Conservation (phyloP, 2,888 invertebrate species). For the Acheta domesticus region DNA sequence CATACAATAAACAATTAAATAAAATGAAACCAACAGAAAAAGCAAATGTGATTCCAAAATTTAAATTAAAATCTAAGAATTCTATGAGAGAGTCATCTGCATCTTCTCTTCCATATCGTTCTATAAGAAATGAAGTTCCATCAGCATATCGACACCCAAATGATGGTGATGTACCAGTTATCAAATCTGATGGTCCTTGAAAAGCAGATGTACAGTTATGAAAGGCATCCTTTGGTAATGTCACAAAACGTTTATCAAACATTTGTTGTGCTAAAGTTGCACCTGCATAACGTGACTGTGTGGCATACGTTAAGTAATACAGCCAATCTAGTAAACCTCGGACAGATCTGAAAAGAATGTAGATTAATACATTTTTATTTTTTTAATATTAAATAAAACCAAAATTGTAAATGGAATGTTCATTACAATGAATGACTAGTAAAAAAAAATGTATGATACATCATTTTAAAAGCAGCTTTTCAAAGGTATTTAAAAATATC, state of each 20-base stretch:
- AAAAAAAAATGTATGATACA: too few species aligned
- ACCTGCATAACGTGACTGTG: constrained; percentile 76
- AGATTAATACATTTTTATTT: not conserved
- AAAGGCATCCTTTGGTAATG: constrained; percentile 50
- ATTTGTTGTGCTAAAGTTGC: constrained; percentile 70
- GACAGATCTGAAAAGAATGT: constrained; percentile 57
- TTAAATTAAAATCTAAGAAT: constrained; percentile 67
- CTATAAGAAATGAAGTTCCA: constrained; percentile 68
- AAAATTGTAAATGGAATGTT: too few species aligned
- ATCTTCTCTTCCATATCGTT: constrained; percentile 61
- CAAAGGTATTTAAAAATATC: not conserved
- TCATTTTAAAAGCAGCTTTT: too few species aligned
- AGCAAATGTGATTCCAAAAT: constrained; percentile 76
- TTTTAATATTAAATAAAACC: too few species aligned
- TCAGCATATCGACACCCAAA: constrained; percentile 64
- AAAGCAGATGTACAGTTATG: constrained; percentile 58
- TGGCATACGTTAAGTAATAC: constrained; percentile 72
- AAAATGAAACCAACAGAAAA: constrained; percentile 78
- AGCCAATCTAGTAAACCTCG: constrained; percentile 78
- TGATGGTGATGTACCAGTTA: constrained; percentile 39
- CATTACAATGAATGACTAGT: too few species aligned
- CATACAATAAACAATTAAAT: constrained; percentile 78
- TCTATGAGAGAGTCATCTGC: constrained; percentile 56
- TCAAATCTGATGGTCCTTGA: constrained; percentile 43
- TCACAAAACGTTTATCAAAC: constrained; percentile 51